Base-by-base conservation (phyloP, 2,797 vertebrate genomes). In the Rhinoraja longicauda region DNA sequence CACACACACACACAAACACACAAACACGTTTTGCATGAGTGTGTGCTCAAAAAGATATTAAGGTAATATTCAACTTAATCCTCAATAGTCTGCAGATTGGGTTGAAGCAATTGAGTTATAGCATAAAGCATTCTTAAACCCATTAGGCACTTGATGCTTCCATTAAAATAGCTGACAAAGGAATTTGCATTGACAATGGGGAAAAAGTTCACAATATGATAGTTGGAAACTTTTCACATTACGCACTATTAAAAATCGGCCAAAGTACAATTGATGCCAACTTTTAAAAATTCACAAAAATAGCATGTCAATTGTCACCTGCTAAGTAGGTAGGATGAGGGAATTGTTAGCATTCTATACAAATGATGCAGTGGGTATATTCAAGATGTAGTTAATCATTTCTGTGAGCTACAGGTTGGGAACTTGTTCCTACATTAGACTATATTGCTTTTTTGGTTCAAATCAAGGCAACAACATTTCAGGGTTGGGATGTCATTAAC, bases 391-490 rank as follows among this genome's bases (percentile, higher is more conserved):
- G 70, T 4, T 67, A 0, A 67, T 9, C 15, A 10, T 67, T 10
- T 67, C 15, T 15, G 9, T 67, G 15, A 67, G 64, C 67, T 17
- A 67, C 64, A 67, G 9, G 64, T 67, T 10, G 64, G 24, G 88
- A 39, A 90, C 24, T 70, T 72, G 36, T 90, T 64, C 19, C 32
- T 70, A 72, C 4, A 72, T 91, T 72, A 91, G 88, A 45, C 17
- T 26, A 19, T 72, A 39, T 75, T 29, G 39, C 45, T 45, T 26
- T 26, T 53, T 36, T 88, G 84, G 32, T 88, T 9, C 21, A 32
- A 21, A 32, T 88, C n/a, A 67, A 86, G 82, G 29, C 29, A 86
- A 86, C 13, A 67, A 88, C 73, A 92, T 39, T 24, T 73, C 90
- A 92, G 53, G 36, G 10, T 53, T 92, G 39, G 72, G 12, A 17